phyloP scores from a whole-genome alignment of 1,140 invertebrate genomes.

The Bombus sylvicola region DNA sequence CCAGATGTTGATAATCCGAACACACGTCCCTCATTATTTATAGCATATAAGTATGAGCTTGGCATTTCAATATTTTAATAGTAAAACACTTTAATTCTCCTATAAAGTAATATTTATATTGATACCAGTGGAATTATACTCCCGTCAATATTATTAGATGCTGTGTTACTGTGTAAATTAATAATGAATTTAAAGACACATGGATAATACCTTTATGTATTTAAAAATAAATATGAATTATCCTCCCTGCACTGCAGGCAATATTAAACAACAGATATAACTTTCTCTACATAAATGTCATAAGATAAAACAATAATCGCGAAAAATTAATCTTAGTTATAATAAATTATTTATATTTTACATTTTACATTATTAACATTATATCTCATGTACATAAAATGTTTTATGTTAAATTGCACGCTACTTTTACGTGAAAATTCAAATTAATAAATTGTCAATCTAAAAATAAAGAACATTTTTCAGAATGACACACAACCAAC shows the following conservation, averaged over 20 bases:
- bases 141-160: background rate
- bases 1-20: constrained; percentile 91
- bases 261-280: constrained; percentile 14
- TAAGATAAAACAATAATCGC: background rate
- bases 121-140: background rate
- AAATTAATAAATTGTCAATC: background rate
- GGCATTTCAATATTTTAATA: constrained; percentile 83
- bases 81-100: background rate
- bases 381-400: background rate
- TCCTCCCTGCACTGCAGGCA: no score
- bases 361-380: background rate
- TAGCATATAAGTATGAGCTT: constrained; percentile 91
- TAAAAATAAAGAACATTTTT: background rate
- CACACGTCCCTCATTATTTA: constrained; percentile 93
- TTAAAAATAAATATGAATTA: background rate
- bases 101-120: background rate
- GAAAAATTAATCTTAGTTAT: background rate
- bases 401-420: background rate
- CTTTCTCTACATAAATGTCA: background rate
- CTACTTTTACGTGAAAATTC: background rate
- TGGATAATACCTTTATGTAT: background rate
- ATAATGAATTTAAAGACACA: background rate
- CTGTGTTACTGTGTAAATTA: background rate
- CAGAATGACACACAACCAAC: background rate
- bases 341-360: background rate